A percentile compares a stretch with the other conserved stretches of the same genome.
Conservation (phyloP, 2,113 vertebrate species). For the Ceratotherium simum region DNA sequence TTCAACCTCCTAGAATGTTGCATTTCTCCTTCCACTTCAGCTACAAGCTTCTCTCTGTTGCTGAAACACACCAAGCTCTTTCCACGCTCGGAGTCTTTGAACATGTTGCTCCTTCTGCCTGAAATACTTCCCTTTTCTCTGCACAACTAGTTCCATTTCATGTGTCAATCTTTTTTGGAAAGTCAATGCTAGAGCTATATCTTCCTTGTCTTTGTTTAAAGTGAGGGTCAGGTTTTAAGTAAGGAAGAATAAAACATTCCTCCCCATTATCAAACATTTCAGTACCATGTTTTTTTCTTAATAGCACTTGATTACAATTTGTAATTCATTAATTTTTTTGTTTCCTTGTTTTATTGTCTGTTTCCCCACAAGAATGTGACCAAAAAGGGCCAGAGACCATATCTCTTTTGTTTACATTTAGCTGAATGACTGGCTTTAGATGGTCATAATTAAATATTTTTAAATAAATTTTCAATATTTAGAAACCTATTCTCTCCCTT, state of each 20-base stretch:
- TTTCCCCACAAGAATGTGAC: neutral
- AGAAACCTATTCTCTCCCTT: neutral
- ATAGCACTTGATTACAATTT: neutral
- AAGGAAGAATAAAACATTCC: neutral
- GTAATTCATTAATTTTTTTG: neutral
- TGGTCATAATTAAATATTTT: neutral
- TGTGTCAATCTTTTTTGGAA: neutral
- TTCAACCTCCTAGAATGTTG: neutral
- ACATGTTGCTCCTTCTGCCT: neutral
- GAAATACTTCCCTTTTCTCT: neutral
- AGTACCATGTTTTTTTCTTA: neutral
- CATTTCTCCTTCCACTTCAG: neutral
- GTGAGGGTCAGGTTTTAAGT: neutral
- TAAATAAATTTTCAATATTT: constrained; percentile 26
- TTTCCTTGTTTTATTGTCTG: neutral
- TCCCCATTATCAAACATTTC: neutral
- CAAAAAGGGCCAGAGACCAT: neutral
- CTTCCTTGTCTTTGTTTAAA: neutral
- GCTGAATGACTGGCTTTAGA: neutral
- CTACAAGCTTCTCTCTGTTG: neutral
- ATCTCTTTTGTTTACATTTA: neutral
- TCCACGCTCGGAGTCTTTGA: neutral
- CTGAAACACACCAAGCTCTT: neutral
- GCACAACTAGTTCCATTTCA: neutral
- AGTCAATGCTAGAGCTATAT: neutral